These are phyloP conservation scores for Actinernus sp. DNA, from an alignment of 92 coral and sea anemone genomes.

Conservation along the genomic window DNA sequence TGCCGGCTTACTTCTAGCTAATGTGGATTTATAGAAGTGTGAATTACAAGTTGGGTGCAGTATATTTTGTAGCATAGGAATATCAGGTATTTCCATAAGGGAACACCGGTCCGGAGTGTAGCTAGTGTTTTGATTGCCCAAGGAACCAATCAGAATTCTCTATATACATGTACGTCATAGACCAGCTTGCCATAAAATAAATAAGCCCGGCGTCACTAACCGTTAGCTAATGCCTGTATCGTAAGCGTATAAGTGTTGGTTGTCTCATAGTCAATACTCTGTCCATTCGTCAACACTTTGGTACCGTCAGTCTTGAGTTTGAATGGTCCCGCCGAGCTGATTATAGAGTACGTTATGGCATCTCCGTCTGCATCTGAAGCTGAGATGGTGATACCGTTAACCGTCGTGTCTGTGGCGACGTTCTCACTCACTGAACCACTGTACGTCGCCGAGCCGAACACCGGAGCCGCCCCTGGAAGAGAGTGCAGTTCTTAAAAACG, in stretches of 20 bases:
- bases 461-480: conserved; percentile 42
- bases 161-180: no score
- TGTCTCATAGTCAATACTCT: conserved; percentile 54
- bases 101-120: no score
- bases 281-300: conserved; percentile 52
- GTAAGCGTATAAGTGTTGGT: conserved; percentile 47
- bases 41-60: no score
- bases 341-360: conserved; percentile 46
- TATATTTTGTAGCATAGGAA: no score
- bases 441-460: conserved; percentile 46
- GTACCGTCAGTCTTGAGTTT: conserved; percentile 54
- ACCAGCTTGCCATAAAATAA: background rate
- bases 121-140: no score
- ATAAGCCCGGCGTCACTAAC: conserved; percentile 11
- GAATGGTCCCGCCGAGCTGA: conserved; percentile 65
- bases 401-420: conserved; percentile 56
- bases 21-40: no score
- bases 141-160: no score
- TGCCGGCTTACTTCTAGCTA: no score
- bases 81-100: no score
- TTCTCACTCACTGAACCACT: conserved; percentile 56
- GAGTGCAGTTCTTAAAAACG: no score
- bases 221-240: conserved; percentile 55
- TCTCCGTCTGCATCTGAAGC: conserved; percentile 60
- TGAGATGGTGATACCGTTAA: conserved; percentile 55